Percentiles rank a stretch among this genome's conserved stretches.
phyloP scores from a whole-genome alignment of 2,797 vertebrate genomes.

The Enteromius mattozi region DNA sequence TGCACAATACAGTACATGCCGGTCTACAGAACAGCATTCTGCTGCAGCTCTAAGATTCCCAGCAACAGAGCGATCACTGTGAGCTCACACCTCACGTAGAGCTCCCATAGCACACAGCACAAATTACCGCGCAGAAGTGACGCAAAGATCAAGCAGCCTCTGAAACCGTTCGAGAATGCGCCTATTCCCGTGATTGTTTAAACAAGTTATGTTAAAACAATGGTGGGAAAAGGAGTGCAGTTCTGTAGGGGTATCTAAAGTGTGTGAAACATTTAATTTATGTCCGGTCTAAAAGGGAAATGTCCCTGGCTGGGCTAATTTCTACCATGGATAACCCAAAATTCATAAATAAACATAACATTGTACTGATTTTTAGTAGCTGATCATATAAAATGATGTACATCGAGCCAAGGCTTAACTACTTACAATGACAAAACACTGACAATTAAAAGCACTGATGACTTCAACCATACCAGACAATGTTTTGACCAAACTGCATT shows the following conservation, averaged over 20 bases:
- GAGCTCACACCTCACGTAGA: constrained; percentile 60
- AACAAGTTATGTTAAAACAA: constrained; percentile 54
- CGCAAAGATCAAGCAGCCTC: constrained; percentile 45
- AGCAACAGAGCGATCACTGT: constrained; percentile 63
- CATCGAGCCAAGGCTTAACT: not conserved
- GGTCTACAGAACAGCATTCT: constrained; percentile 45
- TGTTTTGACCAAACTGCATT: not conserved
- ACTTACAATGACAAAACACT: not conserved
- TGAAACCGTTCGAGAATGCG: constrained; percentile 35
- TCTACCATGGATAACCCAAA: not conserved
- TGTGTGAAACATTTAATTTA: constrained; percentile 42
- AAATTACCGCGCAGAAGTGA: constrained; percentile 45
- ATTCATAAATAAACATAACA: not conserved
- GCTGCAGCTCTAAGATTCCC: constrained; percentile 61
- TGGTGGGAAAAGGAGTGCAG: constrained; percentile 53
- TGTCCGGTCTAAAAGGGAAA: constrained; percentile 16
- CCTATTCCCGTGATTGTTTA: constrained; percentile 57
- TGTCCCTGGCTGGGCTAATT: not conserved
- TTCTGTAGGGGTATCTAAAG: constrained; percentile 37
- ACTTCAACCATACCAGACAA: not conserved
- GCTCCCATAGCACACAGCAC: constrained; percentile 52
- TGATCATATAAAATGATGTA: not conserved
- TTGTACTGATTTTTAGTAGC: not conserved
- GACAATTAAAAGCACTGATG: not conserved
- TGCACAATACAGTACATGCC: constrained; percentile 26